Conservation (phyloP, 2,797 vertebrate genomes). For the Lacerta viridis region DNA sequence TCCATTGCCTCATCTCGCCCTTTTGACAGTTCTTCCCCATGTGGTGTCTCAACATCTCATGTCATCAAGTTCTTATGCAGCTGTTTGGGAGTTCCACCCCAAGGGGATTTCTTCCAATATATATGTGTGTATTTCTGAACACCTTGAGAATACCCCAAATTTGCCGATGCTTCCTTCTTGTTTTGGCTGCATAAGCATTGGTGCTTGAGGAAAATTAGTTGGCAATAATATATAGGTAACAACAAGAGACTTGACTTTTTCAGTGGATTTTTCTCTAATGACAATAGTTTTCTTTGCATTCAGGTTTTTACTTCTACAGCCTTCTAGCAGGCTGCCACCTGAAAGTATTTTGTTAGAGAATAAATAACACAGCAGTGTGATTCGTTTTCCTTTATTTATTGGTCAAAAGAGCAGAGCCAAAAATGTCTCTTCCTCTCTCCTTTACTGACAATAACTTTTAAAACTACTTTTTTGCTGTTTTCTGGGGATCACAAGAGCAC, state of each 20-base stretch:
- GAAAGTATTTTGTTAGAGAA: neutral
- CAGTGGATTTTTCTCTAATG: neutral
- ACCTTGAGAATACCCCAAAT: no score
- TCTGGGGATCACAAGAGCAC: neutral
- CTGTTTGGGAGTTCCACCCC: no score
- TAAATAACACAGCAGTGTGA: neutral
- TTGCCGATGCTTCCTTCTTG: no score
- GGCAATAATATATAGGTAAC: neutral
- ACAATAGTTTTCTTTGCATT: neutral
- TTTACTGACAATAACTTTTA: neutral
- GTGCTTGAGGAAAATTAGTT: no score
- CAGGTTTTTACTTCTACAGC: neutral
- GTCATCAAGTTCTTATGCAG: no score
- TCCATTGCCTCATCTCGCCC: no score
- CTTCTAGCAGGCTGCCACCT: neutral
- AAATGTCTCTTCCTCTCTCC: neutral
- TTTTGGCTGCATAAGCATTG: no score
- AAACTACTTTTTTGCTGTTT: conserved; percentile 2
- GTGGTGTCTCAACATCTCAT: no score
- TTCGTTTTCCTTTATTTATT: neutral
- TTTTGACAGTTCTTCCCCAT: no score
- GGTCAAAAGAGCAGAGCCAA: neutral
- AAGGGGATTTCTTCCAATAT: no score
- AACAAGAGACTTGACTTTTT: neutral
- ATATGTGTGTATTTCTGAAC: no score